phyloP scores from a whole-genome alignment of 2,888 invertebrate species.

The Drosophila neonasuta region DNA sequence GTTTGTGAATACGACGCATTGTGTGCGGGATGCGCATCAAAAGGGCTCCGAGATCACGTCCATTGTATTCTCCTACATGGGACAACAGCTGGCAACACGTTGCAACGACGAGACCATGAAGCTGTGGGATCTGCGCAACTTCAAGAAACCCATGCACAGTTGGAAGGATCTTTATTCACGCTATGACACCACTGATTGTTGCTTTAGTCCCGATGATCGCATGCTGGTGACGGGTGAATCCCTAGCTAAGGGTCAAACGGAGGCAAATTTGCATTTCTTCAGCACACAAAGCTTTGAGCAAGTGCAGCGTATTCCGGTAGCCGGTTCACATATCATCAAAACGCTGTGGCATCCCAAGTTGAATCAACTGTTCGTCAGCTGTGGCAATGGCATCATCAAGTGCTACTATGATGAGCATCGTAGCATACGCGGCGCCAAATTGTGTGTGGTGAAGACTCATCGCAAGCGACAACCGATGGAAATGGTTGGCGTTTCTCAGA shows the following conservation, averaged over 20 bases:
- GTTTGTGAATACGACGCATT: conserved; percentile 92
- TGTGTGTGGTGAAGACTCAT: conserved; percentile 92
- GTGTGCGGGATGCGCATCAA: conserved; percentile 91
- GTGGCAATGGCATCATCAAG: conserved; percentile 94
- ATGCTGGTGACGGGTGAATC: conserved; percentile 95
- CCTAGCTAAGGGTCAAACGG: conserved; percentile 86
- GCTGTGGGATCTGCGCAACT: conserved; percentile 94
- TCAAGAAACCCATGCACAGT: conserved; percentile 89
- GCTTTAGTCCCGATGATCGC: conserved; percentile 93
- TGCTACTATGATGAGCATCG: conserved; percentile 94
- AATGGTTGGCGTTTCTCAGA: conserved; percentile 94
- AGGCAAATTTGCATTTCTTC: conserved; percentile 90
- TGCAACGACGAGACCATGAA: conserved; percentile 97
- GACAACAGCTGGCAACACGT: conserved; percentile 87
- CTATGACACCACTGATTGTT: conserved; percentile 91
- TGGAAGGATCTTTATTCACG: conserved; percentile 89
- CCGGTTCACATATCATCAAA: conserved; percentile 92
- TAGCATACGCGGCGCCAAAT: conserved; percentile 94
- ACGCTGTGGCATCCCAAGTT: conserved; percentile 97
- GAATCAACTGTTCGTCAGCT: conserved; percentile 97
- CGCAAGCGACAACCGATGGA: conserved; percentile 92
- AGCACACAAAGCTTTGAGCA: conserved; percentile 89
- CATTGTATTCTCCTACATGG: conserved; percentile 94
- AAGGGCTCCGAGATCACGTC: conserved; percentile 91
- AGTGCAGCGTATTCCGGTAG: conserved; percentile 89